Percentiles rank a stretch among this genome's conserved stretches.
phyloP scores from a whole-genome alignment of 1,140 invertebrate species.

The Colletes gigas region DNA sequence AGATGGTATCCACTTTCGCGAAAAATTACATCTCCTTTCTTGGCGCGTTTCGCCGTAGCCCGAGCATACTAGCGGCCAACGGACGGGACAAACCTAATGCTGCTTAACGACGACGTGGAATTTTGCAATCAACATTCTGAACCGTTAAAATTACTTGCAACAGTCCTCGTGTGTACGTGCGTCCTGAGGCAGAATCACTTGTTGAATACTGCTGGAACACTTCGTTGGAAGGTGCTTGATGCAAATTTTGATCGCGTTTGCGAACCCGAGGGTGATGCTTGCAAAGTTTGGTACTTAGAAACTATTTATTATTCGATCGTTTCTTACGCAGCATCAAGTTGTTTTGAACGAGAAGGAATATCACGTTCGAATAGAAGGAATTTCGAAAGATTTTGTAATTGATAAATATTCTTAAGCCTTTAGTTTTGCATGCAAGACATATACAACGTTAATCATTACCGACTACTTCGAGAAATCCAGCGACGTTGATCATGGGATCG shows the following conservation, averaged over 20 bases:
- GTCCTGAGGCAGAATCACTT: not conserved
- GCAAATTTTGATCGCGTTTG: no score
- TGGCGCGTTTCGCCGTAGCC: no score
- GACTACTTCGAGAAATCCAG: constrained; percentile 83
- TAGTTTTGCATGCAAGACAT: no score
- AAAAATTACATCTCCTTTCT: no score
- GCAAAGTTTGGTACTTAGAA: not conserved
- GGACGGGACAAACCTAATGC: no score
- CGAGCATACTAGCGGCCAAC: no score
- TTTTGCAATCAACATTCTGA: not conserved
- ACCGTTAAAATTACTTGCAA: not conserved
- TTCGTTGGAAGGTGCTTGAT: no score
- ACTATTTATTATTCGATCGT: not conserved
- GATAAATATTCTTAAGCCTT: no score
- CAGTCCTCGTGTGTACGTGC: no score
- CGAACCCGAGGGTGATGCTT: not conserved
- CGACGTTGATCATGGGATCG: constrained; percentile 83
- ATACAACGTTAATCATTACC: constrained; percentile 74
- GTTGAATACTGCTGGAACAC: not conserved
- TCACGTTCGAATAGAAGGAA: no score
- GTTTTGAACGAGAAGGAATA: no score
- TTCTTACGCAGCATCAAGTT: not conserved
- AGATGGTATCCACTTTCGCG: not conserved
- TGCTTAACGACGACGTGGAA: not conserved
- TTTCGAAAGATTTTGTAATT: no score